Evolutionary conservation across 2,113 vertebrate genomes (phyloP), one percentile per base, ranked within the genome.

Genomic region (Atractosteus spatula): DNA sequence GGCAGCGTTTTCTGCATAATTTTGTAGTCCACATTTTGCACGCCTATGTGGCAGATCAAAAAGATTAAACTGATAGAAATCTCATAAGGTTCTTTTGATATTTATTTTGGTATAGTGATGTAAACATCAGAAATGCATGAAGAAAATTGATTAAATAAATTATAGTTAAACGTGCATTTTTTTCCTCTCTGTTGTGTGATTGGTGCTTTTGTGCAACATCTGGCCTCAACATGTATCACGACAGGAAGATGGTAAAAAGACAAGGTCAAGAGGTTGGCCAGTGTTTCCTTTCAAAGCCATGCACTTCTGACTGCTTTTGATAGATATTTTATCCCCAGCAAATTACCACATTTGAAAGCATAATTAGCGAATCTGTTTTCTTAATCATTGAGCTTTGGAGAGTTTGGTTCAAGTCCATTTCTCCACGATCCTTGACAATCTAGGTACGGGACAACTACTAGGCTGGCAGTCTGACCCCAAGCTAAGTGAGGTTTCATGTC

Each of bases 361-460:
- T 93, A 98, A 97, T 97, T 96, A 96, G 92, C 85, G 91, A 95
- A 95, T 96, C 91, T 93, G 89, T 94, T 95, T 95, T 94, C 90
- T 95, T 96, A 95, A 96, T 96, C 92, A 93, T 86, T 80, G 91
- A 88, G 88, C 82, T 92, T 93, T 91, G 82, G 87, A 84, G 81
- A 83, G 83, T 91, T 88, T 88, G 85, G 88, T 91, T 87, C 85
- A 79, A 78, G 77, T 91, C 83, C 82, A 86, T 87, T 80, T 87
- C 78, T 73, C 76, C 85, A 91, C 89, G 79, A 82, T 80, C 89
- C 82, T 79, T 85, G 85, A 80, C 76, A 67, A 75, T 88, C 86
- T 86, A 62, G 29, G 84, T 80, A 76, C 75, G 78, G 85, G 86
- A 80, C 77, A 81, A 79, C 85, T 74, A 84, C 76, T 80, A 80